Base-by-base conservation (phyloP, 2,888 invertebrate genomes). In the Dyspetes luteomarginatus region DNA sequence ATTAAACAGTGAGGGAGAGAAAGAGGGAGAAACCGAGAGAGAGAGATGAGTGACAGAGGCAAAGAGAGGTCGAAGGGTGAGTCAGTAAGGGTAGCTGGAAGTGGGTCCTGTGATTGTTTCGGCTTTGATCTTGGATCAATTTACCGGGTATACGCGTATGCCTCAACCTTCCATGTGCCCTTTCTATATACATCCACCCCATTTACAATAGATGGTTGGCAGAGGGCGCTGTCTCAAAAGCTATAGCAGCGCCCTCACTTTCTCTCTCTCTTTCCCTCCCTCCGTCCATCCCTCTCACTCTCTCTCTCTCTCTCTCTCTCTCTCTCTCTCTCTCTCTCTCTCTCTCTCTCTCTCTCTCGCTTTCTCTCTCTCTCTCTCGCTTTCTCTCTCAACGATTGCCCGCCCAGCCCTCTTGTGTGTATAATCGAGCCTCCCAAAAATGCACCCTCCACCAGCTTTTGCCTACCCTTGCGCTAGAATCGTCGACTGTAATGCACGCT, bases 101-200 rank as follows among this genome's bases (percentile, higher is more conserved):
- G 89, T 88, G 89, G 88, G 89, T 89, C 88, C 91, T 89, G 91
- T 91, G 91, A 92, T 91, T 92, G 91, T 91, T 91, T 91, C 89
- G 89, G 90, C 91, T 91, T 92, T 92, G 91, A 92, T 91, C 91
- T 91, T 89, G 91, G 91, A 91, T 91, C 91, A 92, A 92, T 92
- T 92, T 91, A 90, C 91, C 88, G 88, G 89, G 89, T 89, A 87
- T 89, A 89, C 88, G 89, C 88, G 88, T 84, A 86, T 84, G 84
- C 87, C 83, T 83, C 84, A 83, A 86, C 86, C 88, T 87, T 86
- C 82, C 82, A 79, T 84, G 83, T 85, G 86, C 86, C 58, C 62
- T 73, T 55, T 55, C 76, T 48, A 43, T 41, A 19, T 45, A 30
- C 64, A 48, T 41, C 19, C 41, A n/a, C 36, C 65, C 26, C 50